A percentile compares a stretch with the other conserved stretches of the same genome.
phyloP scores from a whole-genome alignment of 2,113 vertebrate species.

The Furnarius figulus region DNA sequence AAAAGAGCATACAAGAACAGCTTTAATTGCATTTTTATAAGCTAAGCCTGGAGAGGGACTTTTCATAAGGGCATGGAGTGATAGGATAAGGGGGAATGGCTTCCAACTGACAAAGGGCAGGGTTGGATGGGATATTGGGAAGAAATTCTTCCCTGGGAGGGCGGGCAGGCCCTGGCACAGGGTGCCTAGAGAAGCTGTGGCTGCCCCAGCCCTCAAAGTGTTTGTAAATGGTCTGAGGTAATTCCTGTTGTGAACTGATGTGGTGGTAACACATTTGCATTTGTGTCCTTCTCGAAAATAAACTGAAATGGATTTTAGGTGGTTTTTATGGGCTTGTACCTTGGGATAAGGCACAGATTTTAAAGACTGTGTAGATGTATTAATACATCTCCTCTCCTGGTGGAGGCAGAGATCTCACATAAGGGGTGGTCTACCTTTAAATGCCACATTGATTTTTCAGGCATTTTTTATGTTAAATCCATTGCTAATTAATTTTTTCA shows the following conservation, averaged over 20 bases:
- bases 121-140: neutral
- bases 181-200: neutral
- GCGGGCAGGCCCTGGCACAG: neutral
- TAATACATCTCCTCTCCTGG: neutral
- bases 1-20: constrained; percentile 17
- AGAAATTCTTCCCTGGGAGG: neutral
- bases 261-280: neutral
- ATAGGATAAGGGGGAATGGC: neutral
- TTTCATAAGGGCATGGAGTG: neutral
- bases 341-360: neutral
- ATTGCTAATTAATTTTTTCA: neutral
- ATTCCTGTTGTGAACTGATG: neutral
- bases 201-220: neutral
- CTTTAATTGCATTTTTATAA: constrained; percentile 4
- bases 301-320: neutral
- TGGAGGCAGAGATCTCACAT: neutral
- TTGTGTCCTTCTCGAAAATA: neutral
- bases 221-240: neutral
- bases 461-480: neutral
- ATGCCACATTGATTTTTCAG: neutral
- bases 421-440: neutral
- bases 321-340: neutral
- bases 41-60: neutral
- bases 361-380: neutral
- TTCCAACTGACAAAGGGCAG: neutral